Conservation (phyloP, 2,888 invertebrate species). For the Entomobrya proxima region DNA sequence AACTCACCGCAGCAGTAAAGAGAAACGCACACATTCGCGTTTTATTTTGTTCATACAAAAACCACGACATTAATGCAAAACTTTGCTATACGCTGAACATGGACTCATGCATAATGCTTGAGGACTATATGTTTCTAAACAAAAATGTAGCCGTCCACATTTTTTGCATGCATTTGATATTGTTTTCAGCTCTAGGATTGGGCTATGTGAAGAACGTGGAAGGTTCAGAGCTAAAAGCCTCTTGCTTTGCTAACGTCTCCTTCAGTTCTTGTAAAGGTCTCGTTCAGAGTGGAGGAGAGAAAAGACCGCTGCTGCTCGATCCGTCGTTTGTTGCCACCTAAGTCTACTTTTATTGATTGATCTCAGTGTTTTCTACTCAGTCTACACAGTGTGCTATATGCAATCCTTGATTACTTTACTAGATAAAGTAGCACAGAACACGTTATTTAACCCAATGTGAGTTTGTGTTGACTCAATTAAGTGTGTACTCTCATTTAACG, state of each 20-base stretch:
- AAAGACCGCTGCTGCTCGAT: background rate
- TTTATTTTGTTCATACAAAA: too few species aligned
- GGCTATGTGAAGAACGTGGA: background rate
- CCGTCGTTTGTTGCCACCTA: background rate
- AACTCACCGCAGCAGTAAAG: too few species aligned
- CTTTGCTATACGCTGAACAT: too few species aligned
- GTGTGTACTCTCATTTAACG: too few species aligned
- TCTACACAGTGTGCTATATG: background rate
- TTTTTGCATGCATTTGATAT: too few species aligned
- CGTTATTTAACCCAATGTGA: background rate
- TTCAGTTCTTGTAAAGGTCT: conserved; percentile 20
- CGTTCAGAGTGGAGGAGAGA: background rate
- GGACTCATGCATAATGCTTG: too few species aligned
- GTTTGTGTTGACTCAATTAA: background rate
- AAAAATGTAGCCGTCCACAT: too few species aligned
- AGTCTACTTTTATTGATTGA: conserved; percentile 4
- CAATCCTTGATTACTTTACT: background rate
- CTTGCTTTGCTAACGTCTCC: background rate
- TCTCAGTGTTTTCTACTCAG: too few species aligned
- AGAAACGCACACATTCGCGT: too few species aligned
- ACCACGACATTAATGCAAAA: too few species aligned
- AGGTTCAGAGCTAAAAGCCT: background rate
- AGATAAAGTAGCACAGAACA: background rate
- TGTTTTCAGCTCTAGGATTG: too few species aligned
- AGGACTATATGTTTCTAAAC: too few species aligned